phyloP scores from a whole-genome alignment of 2,888 invertebrate species.

The Plebejus argus region DNA sequence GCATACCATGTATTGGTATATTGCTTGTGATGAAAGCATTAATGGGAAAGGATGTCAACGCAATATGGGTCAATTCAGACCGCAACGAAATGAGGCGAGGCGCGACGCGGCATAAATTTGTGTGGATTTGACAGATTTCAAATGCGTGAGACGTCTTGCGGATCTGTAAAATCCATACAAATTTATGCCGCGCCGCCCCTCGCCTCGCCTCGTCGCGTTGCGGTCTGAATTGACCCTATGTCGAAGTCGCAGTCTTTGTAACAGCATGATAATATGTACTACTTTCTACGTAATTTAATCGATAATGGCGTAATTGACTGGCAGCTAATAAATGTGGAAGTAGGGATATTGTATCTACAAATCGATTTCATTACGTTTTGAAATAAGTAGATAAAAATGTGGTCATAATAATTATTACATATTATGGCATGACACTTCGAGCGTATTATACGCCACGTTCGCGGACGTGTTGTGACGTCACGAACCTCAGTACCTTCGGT shows the following conservation, averaged over 20 bases:
- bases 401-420: background rate
- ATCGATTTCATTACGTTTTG: background rate
- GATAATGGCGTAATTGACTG: background rate
- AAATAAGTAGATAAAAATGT: background rate
- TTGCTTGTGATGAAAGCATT: background rate
- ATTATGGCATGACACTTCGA: background rate
- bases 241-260: background rate
- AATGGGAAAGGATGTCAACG: too few species aligned
- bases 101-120: too few species aligned
- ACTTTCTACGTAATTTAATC: background rate
- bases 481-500: background rate
- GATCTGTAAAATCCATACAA: too few species aligned
- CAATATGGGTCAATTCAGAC: too few species aligned
- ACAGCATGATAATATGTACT: background rate
- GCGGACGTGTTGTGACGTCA: background rate
- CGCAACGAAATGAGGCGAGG: too few species aligned
- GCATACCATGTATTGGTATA: too few species aligned
- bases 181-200: too few species aligned
- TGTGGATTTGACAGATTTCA: too few species aligned
- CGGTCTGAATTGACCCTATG: too few species aligned
- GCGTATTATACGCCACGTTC: background rate
- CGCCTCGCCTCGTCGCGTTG: too few species aligned
- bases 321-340: background rate
- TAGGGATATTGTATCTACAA: background rate
- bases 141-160: too few species aligned